Evolutionary conservation across 2,888 invertebrate species (phyloP).

Genomic region (Lycaena phlaeas): DNA sequence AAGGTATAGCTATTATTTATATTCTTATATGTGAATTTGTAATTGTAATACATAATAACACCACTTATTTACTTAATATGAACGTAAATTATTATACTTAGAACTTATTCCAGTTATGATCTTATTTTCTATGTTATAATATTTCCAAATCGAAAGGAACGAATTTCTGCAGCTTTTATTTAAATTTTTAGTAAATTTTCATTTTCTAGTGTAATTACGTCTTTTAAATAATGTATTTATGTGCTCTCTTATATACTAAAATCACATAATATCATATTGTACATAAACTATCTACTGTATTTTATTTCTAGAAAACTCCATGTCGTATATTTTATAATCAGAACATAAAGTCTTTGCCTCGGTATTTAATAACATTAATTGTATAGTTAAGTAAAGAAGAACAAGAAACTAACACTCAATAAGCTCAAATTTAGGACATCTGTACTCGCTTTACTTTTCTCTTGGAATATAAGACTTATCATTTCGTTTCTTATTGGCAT

Average conservation of each 20-base stretch:
- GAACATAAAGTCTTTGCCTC: conserved; percentile 41
- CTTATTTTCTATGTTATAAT: too few relatives aligned
- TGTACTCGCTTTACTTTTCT: conserved; percentile 36
- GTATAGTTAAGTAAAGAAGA: conserved; percentile 48
- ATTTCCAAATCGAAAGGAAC: too few relatives aligned
- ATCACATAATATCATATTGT: neutral
- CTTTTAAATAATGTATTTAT: too few relatives aligned
- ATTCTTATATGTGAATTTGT: too few relatives aligned
- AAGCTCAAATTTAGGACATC: conserved; percentile 23
- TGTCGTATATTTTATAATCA: neutral
- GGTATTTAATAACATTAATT: conserved; percentile 16
- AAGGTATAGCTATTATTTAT: too few relatives aligned
- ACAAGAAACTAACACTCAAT: conserved; percentile 44
- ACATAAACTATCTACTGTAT: neutral
- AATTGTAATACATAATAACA: too few relatives aligned
- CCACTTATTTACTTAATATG: too few relatives aligned
- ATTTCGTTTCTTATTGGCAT: conserved; percentile 64
- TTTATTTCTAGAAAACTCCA: neutral
- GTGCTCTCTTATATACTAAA: neutral
- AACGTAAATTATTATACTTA: too few relatives aligned
- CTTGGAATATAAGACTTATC: conserved; percentile 59
- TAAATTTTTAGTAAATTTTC: too few relatives aligned
- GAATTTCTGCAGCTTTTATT: too few relatives aligned
- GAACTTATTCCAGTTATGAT: too few relatives aligned
- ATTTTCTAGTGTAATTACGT: too few relatives aligned